A percentile compares a stretch with the other conserved stretches of the same genome.
These are phyloP conservation scores for Mesoligia furuncula DNA, from an alignment of 2,888 invertebrate genomes.

Conservation along the genomic window DNA sequence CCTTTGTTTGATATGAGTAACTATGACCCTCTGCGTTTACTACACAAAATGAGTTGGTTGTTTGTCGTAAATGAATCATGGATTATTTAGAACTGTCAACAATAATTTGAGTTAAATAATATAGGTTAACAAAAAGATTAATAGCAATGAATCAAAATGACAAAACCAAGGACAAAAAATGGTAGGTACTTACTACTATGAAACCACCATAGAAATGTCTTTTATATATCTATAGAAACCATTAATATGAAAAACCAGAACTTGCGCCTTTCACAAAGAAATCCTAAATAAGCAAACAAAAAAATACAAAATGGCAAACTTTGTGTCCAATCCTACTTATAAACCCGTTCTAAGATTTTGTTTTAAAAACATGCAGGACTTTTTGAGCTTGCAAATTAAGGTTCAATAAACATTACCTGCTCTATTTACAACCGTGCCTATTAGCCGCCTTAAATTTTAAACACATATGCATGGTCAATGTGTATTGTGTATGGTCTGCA, in stretches of 20 bases:
- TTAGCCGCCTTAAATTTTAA: neutral
- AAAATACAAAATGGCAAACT: neutral
- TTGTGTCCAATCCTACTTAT: neutral
- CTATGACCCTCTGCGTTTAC: neutral
- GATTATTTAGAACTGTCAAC: neutral
- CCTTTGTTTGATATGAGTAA: neutral
- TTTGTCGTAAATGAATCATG: constrained; percentile 3
- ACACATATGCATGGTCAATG: neutral
- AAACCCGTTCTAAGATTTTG: neutral
- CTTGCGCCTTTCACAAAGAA: neutral
- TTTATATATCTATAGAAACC: no score
- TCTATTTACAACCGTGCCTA: neutral
- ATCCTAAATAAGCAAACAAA: neutral
- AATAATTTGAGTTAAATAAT: neutral
- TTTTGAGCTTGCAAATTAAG: neutral
- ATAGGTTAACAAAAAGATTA: neutral
- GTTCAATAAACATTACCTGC: neutral
- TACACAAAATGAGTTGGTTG: neutral
- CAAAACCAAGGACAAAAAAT: neutral
- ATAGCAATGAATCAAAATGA: neutral
- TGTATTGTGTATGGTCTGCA: neutral
- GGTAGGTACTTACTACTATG: no score
- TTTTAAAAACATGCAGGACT: neutral
- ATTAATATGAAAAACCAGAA: neutral
- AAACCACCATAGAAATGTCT: no score